Evolutionary conservation across 2,888 invertebrate genomes (phyloP).

Genomic region (Diachrysia chrysitis): DNA sequence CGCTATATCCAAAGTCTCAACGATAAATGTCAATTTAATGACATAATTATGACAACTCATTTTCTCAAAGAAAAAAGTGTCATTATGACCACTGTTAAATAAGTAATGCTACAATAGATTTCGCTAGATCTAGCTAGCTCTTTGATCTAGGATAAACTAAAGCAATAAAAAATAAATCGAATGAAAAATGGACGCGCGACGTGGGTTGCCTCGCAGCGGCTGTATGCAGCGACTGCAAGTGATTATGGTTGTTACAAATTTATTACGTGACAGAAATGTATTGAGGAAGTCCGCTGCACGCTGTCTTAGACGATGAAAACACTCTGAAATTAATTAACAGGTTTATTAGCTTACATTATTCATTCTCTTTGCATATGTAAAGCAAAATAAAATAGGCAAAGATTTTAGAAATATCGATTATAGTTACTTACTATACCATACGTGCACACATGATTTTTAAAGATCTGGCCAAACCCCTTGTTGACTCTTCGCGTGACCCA

Average conservation of each 20-base stretch:
- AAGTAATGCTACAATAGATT: slow-evolving; percentile 19
- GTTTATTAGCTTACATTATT: neutral
- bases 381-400: neutral
- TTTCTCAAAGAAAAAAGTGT: too few relatives aligned
- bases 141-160: slow-evolving; percentile 22
- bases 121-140: neutral
- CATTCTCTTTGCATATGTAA: neutral
- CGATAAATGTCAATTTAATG: too few relatives aligned
- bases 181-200: slow-evolving; percentile 28
- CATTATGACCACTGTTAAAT: too few relatives aligned
- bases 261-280: slow-evolving; percentile 17
- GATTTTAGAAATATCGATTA: neutral
- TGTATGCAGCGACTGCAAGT: slow-evolving; percentile 16
- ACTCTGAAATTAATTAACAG: neutral
- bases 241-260: slow-evolving; percentile 18
- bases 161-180: slow-evolving; percentile 24
- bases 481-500: too few relatives aligned
- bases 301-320: neutral
- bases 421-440: too few relatives aligned
- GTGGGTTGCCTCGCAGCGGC: slow-evolving; percentile 9
- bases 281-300: neutral
- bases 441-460: too few relatives aligned
- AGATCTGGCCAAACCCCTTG: too few relatives aligned
- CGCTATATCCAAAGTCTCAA: too few relatives aligned
- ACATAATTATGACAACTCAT: too few relatives aligned